Conservation (phyloP, 2,888 invertebrate genomes). For the Cerceris ruficornis region DNA sequence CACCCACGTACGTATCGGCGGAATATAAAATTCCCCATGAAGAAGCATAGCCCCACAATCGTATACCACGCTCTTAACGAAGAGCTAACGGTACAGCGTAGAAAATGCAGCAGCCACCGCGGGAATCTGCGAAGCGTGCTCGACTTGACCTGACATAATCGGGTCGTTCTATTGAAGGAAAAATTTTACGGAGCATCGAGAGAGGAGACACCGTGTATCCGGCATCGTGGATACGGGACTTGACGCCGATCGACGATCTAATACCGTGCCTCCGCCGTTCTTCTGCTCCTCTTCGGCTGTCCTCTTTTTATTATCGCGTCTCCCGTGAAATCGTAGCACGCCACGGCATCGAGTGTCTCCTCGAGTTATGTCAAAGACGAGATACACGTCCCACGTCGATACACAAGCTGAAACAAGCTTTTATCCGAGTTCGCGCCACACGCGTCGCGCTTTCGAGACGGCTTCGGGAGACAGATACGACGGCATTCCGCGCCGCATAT, state of each 20-base stretch:
- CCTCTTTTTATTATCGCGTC: slow-evolving; percentile 25
- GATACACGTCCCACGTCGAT: slow-evolving; percentile 32
- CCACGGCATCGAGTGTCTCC: slow-evolving; percentile 33
- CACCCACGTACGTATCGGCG: not conserved
- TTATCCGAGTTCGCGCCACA: slow-evolving; percentile 48
- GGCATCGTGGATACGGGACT: slow-evolving; percentile 30
- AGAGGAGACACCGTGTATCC: slow-evolving; percentile 34
- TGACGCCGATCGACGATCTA: slow-evolving; percentile 18
- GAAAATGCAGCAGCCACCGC: slow-evolving; percentile 16
- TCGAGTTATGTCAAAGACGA: slow-evolving; percentile 48
- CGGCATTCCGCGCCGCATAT: slow-evolving; percentile 58
- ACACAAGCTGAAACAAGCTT: slow-evolving; percentile 39
- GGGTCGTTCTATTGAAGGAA: slow-evolving; percentile 51
- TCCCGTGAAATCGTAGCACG: slow-evolving; percentile 44
- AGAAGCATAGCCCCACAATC: slow-evolving; percentile 25
- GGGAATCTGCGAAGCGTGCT: slow-evolving; percentile 47
- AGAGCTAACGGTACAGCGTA: slow-evolving; percentile 55
- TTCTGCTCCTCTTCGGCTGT: slow-evolving; percentile 11
- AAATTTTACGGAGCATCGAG: slow-evolving; percentile 13
- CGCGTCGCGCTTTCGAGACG: slow-evolving; percentile 45
- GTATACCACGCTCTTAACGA: slow-evolving; percentile 31
- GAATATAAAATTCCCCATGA: not conserved
- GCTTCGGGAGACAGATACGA: slow-evolving; percentile 46
- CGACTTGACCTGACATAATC: slow-evolving; percentile 53
- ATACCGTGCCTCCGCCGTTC: not conserved